Evolutionary conservation across 2,113 vertebrate species (phyloP).

Genomic region (Perccottus glenii): DNA sequence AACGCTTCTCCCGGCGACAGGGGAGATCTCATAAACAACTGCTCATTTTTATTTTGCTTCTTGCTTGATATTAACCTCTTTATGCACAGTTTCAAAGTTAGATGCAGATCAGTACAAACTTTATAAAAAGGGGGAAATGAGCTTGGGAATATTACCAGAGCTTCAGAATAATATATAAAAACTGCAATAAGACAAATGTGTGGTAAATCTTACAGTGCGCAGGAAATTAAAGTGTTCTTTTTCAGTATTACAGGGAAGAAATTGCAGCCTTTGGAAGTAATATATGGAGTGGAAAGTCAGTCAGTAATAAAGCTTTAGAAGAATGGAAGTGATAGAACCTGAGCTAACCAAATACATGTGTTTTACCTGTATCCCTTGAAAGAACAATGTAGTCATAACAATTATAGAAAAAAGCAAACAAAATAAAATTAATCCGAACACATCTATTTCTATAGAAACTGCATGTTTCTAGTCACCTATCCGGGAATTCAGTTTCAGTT

Average conservation of each 20-base stretch:
- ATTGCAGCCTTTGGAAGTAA: constrained; percentile 3
- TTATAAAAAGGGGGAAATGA: constrained; percentile 47
- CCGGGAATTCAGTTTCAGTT: too few species aligned
- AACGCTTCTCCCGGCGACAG: constrained; percentile 41
- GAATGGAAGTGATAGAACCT: too few species aligned
- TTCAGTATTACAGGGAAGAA: constrained; percentile 26
- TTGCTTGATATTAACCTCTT: constrained; percentile 56
- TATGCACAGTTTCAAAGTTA: constrained; percentile 38
- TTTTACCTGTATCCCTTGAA: too few species aligned
- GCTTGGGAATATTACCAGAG: constrained; percentile 30
- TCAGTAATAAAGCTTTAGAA: too few species aligned
- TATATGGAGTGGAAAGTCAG: constrained; percentile 3
- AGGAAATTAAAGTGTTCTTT: constrained; percentile 52
- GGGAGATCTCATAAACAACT: constrained; percentile 62
- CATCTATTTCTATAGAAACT: too few species aligned
- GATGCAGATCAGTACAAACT: constrained; percentile 31
- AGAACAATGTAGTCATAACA: too few species aligned
- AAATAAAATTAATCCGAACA: too few species aligned
- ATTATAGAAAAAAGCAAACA: too few species aligned
- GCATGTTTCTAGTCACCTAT: too few species aligned
- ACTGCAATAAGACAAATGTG: constrained; percentile 33
- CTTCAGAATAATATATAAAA: constrained; percentile 16
- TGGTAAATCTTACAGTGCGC: constrained; percentile 21
- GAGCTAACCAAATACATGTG: too few species aligned
- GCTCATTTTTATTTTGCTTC: constrained; percentile 50